phyloP scores from a whole-genome alignment of 1,140 invertebrate species.

The Drosophila prosaltans region DNA sequence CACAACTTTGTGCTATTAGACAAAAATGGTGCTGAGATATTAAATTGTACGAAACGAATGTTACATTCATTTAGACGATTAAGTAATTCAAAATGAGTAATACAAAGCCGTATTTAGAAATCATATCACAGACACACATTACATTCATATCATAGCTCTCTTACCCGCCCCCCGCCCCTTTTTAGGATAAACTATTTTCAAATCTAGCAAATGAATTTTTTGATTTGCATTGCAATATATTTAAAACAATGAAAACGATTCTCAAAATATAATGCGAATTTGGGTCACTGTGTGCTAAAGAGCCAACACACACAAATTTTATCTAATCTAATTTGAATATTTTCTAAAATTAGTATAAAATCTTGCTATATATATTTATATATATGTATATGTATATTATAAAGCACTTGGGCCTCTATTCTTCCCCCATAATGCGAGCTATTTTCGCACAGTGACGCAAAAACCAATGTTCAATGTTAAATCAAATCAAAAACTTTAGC shows the following conservation, averaged over 20 bases:
- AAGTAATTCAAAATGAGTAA: conserved; percentile 39
- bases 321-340: not conserved
- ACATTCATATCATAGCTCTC: conserved; percentile 51
- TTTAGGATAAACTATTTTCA: conserved; percentile 32
- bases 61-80: conserved; percentile 62
- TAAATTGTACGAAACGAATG: conserved; percentile 66
- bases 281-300: not conserved
- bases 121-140: conserved; percentile 59
- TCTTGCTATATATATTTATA: not conserved
- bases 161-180: not conserved
- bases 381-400: too few relatives aligned
- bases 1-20: conserved; percentile 58
- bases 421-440: not conserved
- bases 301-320: conserved; percentile 1
- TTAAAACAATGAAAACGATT: not conserved
- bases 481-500: conserved; percentile 50
- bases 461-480: conserved; percentile 38
- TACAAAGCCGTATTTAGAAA: conserved; percentile 31
- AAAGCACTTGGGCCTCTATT: not conserved
- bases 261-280: not conserved
- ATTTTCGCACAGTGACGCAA: conserved; percentile 17
- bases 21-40: conserved; percentile 66
- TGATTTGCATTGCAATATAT: conserved; percentile 43
- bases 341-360: not conserved
- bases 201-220: conserved; percentile 53